Conservation (phyloP, 2,888 invertebrate genomes). For the Seira sanloemensis region DNA sequence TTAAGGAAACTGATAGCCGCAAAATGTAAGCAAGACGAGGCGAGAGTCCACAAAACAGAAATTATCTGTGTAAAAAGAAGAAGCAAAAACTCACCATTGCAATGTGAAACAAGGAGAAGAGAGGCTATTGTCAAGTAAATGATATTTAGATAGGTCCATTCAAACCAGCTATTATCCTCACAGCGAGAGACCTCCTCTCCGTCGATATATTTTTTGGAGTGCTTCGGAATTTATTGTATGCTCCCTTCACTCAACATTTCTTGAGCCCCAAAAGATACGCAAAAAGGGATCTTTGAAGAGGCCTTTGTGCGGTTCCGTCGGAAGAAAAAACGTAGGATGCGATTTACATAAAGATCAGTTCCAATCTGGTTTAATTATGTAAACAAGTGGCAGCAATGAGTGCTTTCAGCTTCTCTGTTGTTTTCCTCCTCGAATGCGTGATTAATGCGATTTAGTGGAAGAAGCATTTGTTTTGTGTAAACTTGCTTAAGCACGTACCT, state of each 20-base stretch:
- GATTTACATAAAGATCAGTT: too few relatives aligned
- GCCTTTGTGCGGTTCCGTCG: too few relatives aligned
- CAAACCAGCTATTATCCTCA: constrained; percentile 36
- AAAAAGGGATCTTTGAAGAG: too few relatives aligned
- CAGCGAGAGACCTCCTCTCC: constrained; percentile 57
- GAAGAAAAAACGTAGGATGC: too few relatives aligned
- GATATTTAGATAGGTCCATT: constrained; percentile 49
- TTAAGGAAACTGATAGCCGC: constrained; percentile 47
- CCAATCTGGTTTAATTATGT: constrained; percentile 4
- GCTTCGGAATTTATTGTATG: too few relatives aligned
- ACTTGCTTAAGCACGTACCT: too few relatives aligned
- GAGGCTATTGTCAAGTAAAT: constrained; percentile 52
- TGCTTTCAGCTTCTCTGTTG: neutral
- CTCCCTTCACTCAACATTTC: too few relatives aligned
- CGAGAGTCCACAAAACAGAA: constrained; percentile 1
- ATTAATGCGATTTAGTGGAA: constrained; percentile 4
- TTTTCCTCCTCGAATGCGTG: constrained; percentile 4
- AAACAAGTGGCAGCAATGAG: neutral
- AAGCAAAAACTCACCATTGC: constrained; percentile 38
- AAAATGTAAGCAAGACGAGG: constrained; percentile 21
- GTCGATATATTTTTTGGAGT: constrained; percentile 47
- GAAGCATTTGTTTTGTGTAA: too few relatives aligned
- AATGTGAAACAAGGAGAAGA: constrained; percentile 35
- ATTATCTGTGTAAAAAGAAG: constrained; percentile 3
- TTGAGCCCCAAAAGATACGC: too few relatives aligned